Evolutionary conservation across 2,888 invertebrate species (phyloP).

Genomic region (Microctonus aethiopoides): DNA sequence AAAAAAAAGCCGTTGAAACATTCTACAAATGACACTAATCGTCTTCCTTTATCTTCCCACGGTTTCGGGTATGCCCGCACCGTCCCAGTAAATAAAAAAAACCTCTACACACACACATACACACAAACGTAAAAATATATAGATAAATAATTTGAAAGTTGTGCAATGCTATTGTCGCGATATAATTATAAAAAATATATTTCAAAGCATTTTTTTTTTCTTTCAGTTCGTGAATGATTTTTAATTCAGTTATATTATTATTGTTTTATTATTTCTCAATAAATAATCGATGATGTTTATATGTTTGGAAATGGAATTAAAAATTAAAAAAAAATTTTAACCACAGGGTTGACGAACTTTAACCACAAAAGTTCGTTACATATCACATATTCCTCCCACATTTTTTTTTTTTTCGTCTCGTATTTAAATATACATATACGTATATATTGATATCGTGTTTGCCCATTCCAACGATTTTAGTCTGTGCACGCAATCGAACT

Average conservation of each 20-base stretch:
- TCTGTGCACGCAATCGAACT: constrained; percentile 2
- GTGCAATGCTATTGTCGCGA: not conserved
- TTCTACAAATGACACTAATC: constrained; percentile 67
- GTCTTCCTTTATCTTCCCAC: constrained; percentile 67
- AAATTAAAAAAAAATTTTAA: not conserved
- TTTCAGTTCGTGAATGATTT: too few relatives aligned
- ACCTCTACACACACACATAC: constrained; percentile 12
- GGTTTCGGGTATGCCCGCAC: constrained; percentile 52
- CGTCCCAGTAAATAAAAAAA: constrained; percentile 53
- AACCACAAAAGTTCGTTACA: not conserved
- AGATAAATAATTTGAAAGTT: not conserved
- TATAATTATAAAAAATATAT: not conserved
- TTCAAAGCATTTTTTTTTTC: too few relatives aligned
- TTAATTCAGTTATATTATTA: too few relatives aligned
- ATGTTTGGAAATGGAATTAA: not conserved
- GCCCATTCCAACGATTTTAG: constrained; percentile 30
- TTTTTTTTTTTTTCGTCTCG: too few relatives aligned
- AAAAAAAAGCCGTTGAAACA: constrained; percentile 10
- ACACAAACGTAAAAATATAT: constrained; percentile 1
- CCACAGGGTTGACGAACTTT: not conserved
- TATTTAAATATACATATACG: constrained; percentile 35
- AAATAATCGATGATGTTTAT: too few relatives aligned
- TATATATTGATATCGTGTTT: constrained; percentile 36
- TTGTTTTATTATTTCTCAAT: too few relatives aligned
- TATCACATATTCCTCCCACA: not conserved